A percentile compares a stretch with the other conserved stretches of the same genome.
phyloP scores from a whole-genome alignment of 2,113 vertebrate genomes.

The Murina feae region DNA sequence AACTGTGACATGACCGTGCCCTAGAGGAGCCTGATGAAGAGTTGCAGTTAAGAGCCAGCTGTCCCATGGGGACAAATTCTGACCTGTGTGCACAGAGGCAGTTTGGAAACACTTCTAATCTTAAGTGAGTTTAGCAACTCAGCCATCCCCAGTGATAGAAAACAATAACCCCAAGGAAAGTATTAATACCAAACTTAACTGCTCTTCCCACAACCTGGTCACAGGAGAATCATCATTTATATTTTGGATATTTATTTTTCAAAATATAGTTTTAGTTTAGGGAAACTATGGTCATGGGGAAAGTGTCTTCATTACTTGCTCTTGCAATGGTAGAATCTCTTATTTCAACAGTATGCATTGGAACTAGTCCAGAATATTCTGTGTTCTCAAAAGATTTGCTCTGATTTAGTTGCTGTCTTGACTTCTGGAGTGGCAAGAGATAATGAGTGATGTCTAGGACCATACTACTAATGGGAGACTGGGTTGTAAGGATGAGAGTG shows the following conservation, averaged over 20 bases:
- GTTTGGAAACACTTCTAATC: conserved; percentile 40
- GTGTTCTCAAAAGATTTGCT: background rate
- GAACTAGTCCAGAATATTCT: background rate
- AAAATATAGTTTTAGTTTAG: conserved; percentile 2
- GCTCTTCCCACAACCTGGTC: background rate
- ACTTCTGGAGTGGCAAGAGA: background rate
- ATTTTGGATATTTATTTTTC: conserved; percentile 23
- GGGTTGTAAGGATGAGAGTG: background rate
- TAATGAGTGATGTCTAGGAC: background rate
- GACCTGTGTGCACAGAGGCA: conserved; percentile 41
- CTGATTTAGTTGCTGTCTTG: background rate
- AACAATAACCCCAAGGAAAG: conserved; percentile 23
- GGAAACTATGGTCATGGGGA: background rate
- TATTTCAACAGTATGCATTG: background rate
- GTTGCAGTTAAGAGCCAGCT: background rate
- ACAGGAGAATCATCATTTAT: conserved; percentile 36
- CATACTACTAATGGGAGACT: background rate
- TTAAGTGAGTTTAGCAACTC: conserved; percentile 36
- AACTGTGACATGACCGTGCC: conserved; percentile 33
- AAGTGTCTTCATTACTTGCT: background rate
- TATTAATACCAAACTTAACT: conserved; percentile 24
- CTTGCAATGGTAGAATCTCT: background rate
- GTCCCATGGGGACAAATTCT: background rate
- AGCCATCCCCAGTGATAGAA: conserved; percentile 12
- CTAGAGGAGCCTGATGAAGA: conserved; percentile 32